Evolutionary conservation across 2,113 vertebrate genomes (phyloP).

Genomic region (Burhinus oedicnemus): DNA sequence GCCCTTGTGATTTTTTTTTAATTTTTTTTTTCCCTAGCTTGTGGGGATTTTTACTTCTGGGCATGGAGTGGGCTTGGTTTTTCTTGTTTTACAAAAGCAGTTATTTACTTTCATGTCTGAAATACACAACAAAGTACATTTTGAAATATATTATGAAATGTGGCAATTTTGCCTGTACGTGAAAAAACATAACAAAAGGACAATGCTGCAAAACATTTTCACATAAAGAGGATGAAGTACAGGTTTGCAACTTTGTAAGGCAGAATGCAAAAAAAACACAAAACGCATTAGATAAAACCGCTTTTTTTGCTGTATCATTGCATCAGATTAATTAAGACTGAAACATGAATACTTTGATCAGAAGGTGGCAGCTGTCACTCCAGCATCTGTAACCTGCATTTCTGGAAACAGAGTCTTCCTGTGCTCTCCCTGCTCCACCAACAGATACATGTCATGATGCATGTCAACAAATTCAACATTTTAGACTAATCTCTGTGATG

Average conservation of each 20-base stretch:
- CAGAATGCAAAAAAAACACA: neutral
- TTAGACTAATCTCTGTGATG: neutral
- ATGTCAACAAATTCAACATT: neutral
- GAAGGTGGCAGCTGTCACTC: neutral
- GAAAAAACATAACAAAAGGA: slow-evolving; percentile 9
- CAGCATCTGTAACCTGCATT: neutral
- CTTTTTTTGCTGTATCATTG: neutral
- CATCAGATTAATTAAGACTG: neutral
- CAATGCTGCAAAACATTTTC: neutral
- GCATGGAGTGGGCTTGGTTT: neutral
- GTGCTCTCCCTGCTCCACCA: neutral
- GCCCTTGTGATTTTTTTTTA: neutral
- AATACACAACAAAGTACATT: neutral
- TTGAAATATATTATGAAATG: neutral
- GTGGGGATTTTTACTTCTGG: neutral
- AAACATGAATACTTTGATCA: neutral
- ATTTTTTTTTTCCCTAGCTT: neutral
- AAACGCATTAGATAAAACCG: neutral
- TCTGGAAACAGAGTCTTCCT: neutral
- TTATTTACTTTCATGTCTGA: neutral
- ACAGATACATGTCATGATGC: neutral
- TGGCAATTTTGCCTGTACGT: neutral
- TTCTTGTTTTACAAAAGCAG: neutral
- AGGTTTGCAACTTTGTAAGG: neutral
- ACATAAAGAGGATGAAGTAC: neutral